Evolutionary conservation across 2,888 invertebrate genomes (phyloP), one percentile per base, ranked within the genome.

Genomic region (Panorpa germanica): DNA sequence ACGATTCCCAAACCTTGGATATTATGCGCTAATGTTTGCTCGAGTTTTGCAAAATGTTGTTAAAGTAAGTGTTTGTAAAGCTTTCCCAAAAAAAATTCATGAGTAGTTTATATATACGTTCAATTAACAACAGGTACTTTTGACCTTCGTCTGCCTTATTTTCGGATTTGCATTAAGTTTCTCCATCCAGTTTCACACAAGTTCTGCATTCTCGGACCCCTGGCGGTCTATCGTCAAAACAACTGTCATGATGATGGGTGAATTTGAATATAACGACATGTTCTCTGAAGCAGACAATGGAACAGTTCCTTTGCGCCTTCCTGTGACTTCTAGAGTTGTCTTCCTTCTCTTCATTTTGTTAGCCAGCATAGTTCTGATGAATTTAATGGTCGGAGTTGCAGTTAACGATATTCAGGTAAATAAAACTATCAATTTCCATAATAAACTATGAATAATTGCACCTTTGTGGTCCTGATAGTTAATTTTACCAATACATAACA

Each of bases 161-260:
- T 46, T 64, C 33, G 65, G 61, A 33, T 65, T 64, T 43, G 57
- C 62, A 19, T 44, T 65, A 29, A 61, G 61, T 42, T 65, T 64
- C 43, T 53, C 54, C 17, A 53, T 65, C 30, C 52, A 63, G 38
- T 64, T 64, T 40, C 52, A 56, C 36, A 47, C 45, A 35, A 47
- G 47, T 28, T 45, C 47, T 14, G 47, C 54, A 39, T 62, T 61
- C 35, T 38, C 40, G 7, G 44, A 52, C 41, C 53, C 55, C 2
- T 51, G 52, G 45, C 43, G 46, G 11, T 45, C 57, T 5, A 35
- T 63, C 21, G 50, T 63, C 19, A 59, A 58, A 40, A 64, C 62
- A 11, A 46, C 58, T 21, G 63, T 64, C 20, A 65, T 65, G 64
- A 64, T 65, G 63, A 61, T 59, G 46, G 65, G 64, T 12, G 64